Base-by-base conservation (phyloP, 2,888 invertebrate species). In the Eupithecia centaureata region DNA sequence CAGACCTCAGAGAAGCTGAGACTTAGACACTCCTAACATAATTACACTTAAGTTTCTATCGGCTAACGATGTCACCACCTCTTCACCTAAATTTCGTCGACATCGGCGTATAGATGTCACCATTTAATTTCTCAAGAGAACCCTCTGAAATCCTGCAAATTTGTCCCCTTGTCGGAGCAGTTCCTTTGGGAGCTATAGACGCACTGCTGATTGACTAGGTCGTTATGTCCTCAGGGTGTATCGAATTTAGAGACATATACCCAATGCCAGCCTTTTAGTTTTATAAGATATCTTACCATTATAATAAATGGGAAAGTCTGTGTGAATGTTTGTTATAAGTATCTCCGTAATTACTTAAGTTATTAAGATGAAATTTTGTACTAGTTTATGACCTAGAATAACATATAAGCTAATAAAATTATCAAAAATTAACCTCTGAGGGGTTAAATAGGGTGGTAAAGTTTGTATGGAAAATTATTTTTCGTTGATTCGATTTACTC, bases 171-270 rank as follows among this genome's bases (percentile, higher is more conserved):
- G 64, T 59, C 61, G 62, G 33, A 68, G 27, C 15, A 56, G 54
- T 32, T 54, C 74, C 68, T 5, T 15, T 27, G 73, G 68, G 74
- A 61, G 63, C 54, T 64, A 67, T 71, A 57, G 38, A 52, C 69
- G 68, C 63, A 70, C 22, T 60, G 63, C 73, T 74, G 74, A 74
- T 74, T 74, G 71, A 74, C 71, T 68, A 67, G 68, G 54, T 28
- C 47, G 52, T 35, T 18, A 70, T 38, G 42, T 63, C 69, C 66
- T 60, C 30, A 63, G 67, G 64, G 61, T 33, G 33, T 63, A 28
- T 68, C 51, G 5, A 30, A n/a, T 63, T 64, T 61, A 30, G 52
- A 33, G 52, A 42, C 58, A 22, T 57, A 57, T n/a, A n/a, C n/a
- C n/a, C 28, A 30, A 56, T 27, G 27, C 5, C 51, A 27, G 52